Base-by-base conservation (phyloP, 2,797 vertebrate genomes). In the Gymnoscopelus braueri region DNA sequence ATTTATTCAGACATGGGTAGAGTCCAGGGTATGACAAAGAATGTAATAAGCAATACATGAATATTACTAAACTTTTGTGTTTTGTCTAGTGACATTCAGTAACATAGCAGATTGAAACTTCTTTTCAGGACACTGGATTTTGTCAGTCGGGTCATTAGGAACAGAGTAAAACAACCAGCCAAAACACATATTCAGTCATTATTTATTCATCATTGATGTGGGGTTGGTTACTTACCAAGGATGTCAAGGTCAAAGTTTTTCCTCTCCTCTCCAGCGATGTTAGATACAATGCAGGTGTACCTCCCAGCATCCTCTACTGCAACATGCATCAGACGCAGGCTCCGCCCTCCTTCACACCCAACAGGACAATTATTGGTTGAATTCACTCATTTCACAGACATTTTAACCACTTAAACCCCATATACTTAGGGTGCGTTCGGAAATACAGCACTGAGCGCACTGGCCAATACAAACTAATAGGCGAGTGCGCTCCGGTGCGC, bases 201-300 rank as follows among this genome's bases (percentile, higher is more conserved):
- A 39, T 73, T 3, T 82, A 19, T 54, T 82, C 9, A 29, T 29
- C 9, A 2, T 56, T 56, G 11, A 56, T 24, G 23, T 55, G 4
- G 62, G 2, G 29, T 32, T 71, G 26, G 32, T 14, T 12, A 75
- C 77, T 88, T 95, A 99, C 98, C 96, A 29, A 98, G 87, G 55
- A 99, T 82, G 48, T 95, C 92, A 14, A 99, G 93, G 50, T 94
- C 83, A 85, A 98, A 98, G 77, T 87, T 85, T 84, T 97, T 98
- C 74, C 92, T 94, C 58, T 92, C 94, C 84, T 98, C 94, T 63
- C 97, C 98, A 10, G 95, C 98, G 29, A 92, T 84, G 11, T 96
- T 99, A 13, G 93, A 95, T 50, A 95, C 96, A 0, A 98, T 75
- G 24, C 98, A 99, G 0, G 94, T 95, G 56, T 98, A 99, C 44